Evolutionary conservation across 53 echinoderm and acorn worm genomes (phyloP), one percentile per base, ranked within the genome.

Genomic region (Glandiceps talaboti): DNA sequence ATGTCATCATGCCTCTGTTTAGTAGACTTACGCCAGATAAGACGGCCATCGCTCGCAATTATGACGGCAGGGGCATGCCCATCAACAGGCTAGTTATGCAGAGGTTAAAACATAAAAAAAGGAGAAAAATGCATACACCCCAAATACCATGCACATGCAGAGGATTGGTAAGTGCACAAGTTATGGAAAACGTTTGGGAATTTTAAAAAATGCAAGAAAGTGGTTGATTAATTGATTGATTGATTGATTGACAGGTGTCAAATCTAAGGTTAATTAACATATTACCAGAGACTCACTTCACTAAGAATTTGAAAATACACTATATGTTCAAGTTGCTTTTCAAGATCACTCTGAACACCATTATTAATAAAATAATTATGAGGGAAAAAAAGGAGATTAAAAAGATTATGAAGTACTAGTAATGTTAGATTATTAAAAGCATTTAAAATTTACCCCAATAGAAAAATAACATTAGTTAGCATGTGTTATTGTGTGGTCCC

Each of bases 1-100:
- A 97, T 88, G 75, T 97, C 97, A 81, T 97, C 97, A 25, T 90
- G 86, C 81, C 97, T 93, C 82, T 97, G 97, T 87, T 93, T 92
- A 81, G 93, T 81, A 33, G 87, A 89, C 90, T 97, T 97, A 82
- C 92, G 97, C 97, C 97, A 97, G 77, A 97, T 91, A 83, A 93
- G 84, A 25, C 93, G 92, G 79, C 97, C 97, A 77, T 97, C 97
- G 91, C 97, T 97, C 76, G 97, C 97, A 30, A 93, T 87, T 73
- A 97, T 85, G 6, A 45, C 64, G 20, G 64, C 20, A 20, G 64
- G 64, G 20, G 64, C 64, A 45, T 45, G 64, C 6, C 64, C 64
- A 45, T 45, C 64, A 45, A 45, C 64, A 20, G 64, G 64, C 64
- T 45, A 45, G 64, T 45, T 45, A 45, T 45, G 64, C 64, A 45